Conservation (phyloP, 2,113 vertebrate genomes). For the Heterocephalus glaber region DNA sequence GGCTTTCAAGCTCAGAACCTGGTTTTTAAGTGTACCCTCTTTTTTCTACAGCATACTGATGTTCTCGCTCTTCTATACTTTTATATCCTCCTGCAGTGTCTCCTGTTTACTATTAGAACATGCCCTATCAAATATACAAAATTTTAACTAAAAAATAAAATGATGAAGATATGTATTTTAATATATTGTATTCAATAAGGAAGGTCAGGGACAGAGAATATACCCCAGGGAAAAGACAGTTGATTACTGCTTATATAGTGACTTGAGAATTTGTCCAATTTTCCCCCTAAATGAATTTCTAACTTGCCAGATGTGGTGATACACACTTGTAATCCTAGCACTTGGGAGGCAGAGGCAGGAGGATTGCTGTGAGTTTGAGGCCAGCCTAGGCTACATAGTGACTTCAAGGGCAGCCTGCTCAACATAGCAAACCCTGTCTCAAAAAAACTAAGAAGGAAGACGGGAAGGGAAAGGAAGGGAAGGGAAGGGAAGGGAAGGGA, state of each 20-base stretch:
- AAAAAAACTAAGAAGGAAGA: no score
- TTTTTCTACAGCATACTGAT: neutral
- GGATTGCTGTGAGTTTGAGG: neutral
- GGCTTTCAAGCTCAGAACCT: neutral
- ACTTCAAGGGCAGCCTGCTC: neutral
- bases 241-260: neutral
- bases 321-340: neutral
- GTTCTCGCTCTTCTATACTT: neutral
- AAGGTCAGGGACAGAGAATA: neutral
- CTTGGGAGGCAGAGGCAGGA: neutral
- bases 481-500: no score
- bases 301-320: neutral
- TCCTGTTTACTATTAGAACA: neutral
- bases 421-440: neutral
- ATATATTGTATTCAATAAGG: neutral
- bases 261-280: constrained; percentile 10
- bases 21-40: neutral
- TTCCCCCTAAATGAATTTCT: neutral
- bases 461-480: no score
- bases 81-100: neutral
- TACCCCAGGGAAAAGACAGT: neutral
- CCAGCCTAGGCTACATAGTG: neutral
- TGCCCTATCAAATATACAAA: neutral
- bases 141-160: constrained; percentile 31
- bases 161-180: neutral